Evolutionary conservation across 2,888 invertebrate genomes (phyloP).

Genomic region (Troilus luridus): DNA sequence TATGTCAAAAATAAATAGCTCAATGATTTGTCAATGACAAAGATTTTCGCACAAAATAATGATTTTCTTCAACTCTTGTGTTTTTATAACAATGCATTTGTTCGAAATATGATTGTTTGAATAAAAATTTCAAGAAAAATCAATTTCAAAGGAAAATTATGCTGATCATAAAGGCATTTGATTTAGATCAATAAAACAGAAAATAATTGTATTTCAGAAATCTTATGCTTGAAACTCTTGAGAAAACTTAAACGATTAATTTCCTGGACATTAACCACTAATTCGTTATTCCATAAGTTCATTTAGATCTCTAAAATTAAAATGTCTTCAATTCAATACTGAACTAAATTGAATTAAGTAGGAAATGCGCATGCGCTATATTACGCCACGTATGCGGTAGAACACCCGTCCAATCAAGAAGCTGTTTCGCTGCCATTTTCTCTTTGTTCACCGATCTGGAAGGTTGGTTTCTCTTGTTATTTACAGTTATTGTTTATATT

Average conservation of each 20-base stretch:
- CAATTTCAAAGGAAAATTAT: not conserved
- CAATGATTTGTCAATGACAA: not conserved
- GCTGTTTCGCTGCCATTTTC: constrained; percentile 70
- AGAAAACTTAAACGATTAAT: not conserved
- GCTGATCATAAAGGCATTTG: constrained; percentile 8
- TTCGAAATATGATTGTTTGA: not conserved
- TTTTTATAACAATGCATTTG: not conserved
- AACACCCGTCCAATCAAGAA: constrained; percentile 22
- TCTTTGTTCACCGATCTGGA: constrained; percentile 77
- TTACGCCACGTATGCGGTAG: constrained; percentile 48
- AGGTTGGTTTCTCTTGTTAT: constrained; percentile 51
- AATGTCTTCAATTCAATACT: not conserved
- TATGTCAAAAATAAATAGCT: not conserved
- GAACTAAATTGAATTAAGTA: not conserved
- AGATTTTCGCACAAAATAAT: not conserved
- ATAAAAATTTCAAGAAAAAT: not conserved
- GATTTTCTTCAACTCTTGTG: not conserved
- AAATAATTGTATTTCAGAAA: constrained; percentile 3
- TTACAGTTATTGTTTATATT: not conserved
- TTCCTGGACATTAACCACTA: not conserved
- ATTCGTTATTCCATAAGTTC: not conserved
- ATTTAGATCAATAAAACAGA: constrained; percentile 31
- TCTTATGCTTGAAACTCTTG: not conserved
- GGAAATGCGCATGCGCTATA: not conserved
- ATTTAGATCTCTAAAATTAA: not conserved